A percentile compares a stretch with the other conserved stretches of the same genome.
These are phyloP conservation scores for Habroteleia sp. DNA, from an alignment of 2,888 invertebrate genomes.

Conservation along the genomic window DNA sequence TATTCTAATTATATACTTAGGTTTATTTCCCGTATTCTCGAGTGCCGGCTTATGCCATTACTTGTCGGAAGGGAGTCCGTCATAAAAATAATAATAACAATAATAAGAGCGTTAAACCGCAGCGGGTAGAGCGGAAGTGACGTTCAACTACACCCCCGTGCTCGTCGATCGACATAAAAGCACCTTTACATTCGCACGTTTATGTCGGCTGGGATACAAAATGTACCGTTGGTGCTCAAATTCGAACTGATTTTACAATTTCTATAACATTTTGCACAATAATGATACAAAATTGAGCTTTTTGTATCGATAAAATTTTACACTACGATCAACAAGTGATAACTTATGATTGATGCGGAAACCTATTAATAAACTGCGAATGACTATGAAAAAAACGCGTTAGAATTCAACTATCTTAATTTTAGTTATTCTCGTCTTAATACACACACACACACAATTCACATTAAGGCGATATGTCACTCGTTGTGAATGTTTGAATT, in stretches of 20 bases:
- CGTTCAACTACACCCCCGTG: slow-evolving; percentile 58
- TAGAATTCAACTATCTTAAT: too few species aligned
- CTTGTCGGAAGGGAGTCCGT: slow-evolving; percentile 70
- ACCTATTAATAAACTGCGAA: too few species aligned
- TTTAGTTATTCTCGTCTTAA: too few species aligned
- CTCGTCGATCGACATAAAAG: slow-evolving; percentile 41
- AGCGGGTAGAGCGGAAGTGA: slow-evolving; percentile 74
- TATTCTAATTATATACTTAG: slow-evolving; percentile 81
- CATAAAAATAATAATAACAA: slow-evolving; percentile 78
- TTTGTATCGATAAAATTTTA: too few species aligned
- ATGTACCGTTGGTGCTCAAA: not conserved
- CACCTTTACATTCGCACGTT: slow-evolving; percentile 55
- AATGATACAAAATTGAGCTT: too few species aligned
- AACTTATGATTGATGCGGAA: too few species aligned
- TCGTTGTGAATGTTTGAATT: too few species aligned
- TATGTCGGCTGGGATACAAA: slow-evolving; percentile 17
- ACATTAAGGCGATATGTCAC: too few species aligned
- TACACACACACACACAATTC: too few species aligned
- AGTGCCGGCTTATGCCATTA: slow-evolving; percentile 71
- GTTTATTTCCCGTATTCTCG: slow-evolving; percentile 80
- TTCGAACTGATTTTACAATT: slow-evolving; percentile 19
- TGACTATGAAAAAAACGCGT: too few species aligned
- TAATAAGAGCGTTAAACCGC: slow-evolving; percentile 79
- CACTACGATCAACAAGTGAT: too few species aligned
- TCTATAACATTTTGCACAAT: too few species aligned